Percentiles rank a stretch among this genome's conserved stretches.
These are phyloP conservation scores for Pseudanteris insignis DNA, from an alignment of 2,888 invertebrate genomes.

Conservation along the genomic window DNA sequence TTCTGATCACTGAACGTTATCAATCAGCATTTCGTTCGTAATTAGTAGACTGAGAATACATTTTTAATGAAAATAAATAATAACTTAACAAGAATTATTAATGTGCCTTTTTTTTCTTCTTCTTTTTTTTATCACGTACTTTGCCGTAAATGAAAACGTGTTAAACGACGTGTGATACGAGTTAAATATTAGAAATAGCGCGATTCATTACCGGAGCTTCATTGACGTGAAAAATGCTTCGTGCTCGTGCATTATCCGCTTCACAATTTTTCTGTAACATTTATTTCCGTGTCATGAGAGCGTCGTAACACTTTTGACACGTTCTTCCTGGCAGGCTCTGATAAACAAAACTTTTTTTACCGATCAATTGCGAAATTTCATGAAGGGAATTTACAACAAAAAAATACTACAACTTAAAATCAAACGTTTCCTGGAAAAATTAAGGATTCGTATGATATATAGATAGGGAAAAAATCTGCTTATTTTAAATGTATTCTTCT, in stretches of 20 bases:
- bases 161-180: slow-evolving; percentile 13
- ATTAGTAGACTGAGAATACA: too few species aligned
- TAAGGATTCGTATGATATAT: too few species aligned
- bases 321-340: slow-evolving; percentile 27
- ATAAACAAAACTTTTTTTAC: slow-evolving; percentile 30
- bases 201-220: slow-evolving; percentile 33
- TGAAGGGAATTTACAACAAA: too few species aligned
- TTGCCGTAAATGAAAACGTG: slow-evolving; percentile 1
- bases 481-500: too few species aligned
- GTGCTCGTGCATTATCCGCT: slow-evolving; percentile 42
- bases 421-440: too few species aligned
- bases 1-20: too few species aligned
- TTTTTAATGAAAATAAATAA: too few species aligned
- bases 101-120: slow-evolving; percentile 1
- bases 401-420: too few species aligned
- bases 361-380: slow-evolving; percentile 17
- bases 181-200: slow-evolving; percentile 27
- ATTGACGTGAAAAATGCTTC: slow-evolving; percentile 41
- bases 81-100: too few species aligned
- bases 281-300: slow-evolving; percentile 47
- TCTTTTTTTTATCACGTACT: neutral
- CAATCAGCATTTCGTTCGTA: too few species aligned
- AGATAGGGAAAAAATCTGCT: too few species aligned
- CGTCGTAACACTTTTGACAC: slow-evolving; percentile 38
- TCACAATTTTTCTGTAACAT: slow-evolving; percentile 46